Conservation (phyloP, 2,797 vertebrate species). For the Acipenser oxyrinchus region DNA sequence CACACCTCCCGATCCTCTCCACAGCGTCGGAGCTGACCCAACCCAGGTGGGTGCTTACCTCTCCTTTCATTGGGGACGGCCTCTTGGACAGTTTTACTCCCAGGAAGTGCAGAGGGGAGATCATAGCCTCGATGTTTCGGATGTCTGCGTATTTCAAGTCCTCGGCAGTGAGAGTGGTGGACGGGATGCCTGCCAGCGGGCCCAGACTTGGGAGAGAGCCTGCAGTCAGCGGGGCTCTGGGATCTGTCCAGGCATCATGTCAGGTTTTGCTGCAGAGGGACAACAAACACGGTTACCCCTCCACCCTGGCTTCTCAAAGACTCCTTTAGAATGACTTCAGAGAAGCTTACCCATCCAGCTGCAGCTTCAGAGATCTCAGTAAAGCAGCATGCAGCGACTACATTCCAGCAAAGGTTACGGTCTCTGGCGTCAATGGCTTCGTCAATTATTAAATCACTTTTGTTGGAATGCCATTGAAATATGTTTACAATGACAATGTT, state of each 20-base stretch:
- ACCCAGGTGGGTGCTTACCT: constrained; percentile 57
- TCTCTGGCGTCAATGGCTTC: too few relatives aligned
- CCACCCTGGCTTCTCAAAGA: too few relatives aligned
- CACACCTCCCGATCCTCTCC: neutral
- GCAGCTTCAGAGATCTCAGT: too few relatives aligned
- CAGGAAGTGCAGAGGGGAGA: constrained; percentile 85
- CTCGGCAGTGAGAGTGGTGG: constrained; percentile 73
- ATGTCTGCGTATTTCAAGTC: constrained; percentile 83
- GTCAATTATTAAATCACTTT: too few relatives aligned
- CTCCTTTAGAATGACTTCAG: too few relatives aligned
- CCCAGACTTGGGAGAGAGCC: constrained; percentile 81
- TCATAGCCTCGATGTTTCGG: constrained; percentile 81
- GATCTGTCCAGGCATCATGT: constrained; percentile 96
- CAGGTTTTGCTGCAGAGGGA: constrained; percentile 54
- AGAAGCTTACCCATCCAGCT: too few relatives aligned
- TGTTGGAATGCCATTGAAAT: too few relatives aligned
- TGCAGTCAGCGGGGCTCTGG: constrained; percentile 85
- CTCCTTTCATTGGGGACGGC: constrained; percentile 78
- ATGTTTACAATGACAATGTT: too few relatives aligned
- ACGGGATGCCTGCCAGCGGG: constrained; percentile 75
- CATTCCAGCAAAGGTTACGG: too few relatives aligned
- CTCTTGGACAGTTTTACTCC: constrained; percentile 80
- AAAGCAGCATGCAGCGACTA: too few relatives aligned
- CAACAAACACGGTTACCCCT: too few relatives aligned
- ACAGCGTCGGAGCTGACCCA: neutral